Evolutionary conservation across 2,888 invertebrate genomes (phyloP).

Genomic region (Agrochola circellaris): DNA sequence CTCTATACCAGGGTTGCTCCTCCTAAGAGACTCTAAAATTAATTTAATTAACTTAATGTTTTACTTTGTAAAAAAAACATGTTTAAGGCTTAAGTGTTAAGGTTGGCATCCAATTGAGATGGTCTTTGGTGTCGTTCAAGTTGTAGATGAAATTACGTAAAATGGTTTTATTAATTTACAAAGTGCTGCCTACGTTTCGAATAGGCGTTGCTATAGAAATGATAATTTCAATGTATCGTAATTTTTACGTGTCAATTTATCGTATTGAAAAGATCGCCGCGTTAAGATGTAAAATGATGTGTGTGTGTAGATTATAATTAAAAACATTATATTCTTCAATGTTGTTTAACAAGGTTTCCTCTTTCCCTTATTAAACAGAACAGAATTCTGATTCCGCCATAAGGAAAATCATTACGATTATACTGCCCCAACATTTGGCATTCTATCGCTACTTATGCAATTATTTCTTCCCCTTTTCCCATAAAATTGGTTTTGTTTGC

Average conservation of each 20-base stretch:
- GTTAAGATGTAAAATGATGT: not conserved
- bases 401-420: slow-evolving; percentile 46
- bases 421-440: slow-evolving; percentile 43
- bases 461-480: slow-evolving; percentile 42
- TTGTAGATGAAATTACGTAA: not conserved
- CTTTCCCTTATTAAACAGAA: slow-evolving; percentile 16
- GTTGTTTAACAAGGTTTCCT: not conserved
- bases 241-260: not conserved
- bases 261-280: not conserved
- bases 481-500: slow-evolving; percentile 63
- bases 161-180: not conserved
- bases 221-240: not conserved
- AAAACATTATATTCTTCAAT: not conserved
- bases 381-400: slow-evolving; percentile 34
- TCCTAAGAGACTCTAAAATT: slow-evolving; percentile 26
- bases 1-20: slow-evolving; percentile 50
- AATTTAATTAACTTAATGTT: slow-evolving; percentile 31
- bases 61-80: slow-evolving; percentile 23
- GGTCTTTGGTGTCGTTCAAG: not conserved
- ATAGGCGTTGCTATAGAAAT: not conserved
- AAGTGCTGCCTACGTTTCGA: not conserved
- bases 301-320: not conserved
- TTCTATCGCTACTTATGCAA: slow-evolving; percentile 48
- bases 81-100: not conserved
- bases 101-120: not conserved